Conservation (phyloP, 2,888 invertebrate species). For the Drosophila recens region DNA sequence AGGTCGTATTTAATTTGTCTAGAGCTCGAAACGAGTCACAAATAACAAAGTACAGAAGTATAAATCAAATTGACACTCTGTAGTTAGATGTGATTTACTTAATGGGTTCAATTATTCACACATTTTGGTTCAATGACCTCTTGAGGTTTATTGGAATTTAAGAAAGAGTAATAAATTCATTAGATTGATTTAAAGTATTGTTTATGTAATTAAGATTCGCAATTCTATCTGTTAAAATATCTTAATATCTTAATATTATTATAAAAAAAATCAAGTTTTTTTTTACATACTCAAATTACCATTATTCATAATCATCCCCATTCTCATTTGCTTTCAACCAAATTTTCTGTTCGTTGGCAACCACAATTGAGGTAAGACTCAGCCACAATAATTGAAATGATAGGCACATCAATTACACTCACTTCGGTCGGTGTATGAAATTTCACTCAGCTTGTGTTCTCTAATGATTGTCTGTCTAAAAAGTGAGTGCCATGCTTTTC, state of each 20-base stretch:
- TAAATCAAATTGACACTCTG: background rate
- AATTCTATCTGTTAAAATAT: too few species aligned
- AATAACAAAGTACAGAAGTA: background rate
- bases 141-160: background rate
- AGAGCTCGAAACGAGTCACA: background rate
- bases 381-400: constrained; percentile 29
- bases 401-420: background rate
- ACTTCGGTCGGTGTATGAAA: background rate
- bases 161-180: background rate
- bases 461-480: constrained; percentile 10
- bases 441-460: background rate
- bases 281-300: background rate
- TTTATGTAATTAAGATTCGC: too few species aligned
- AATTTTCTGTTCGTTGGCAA: constrained; percentile 1
- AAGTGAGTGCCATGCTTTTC: constrained; percentile 8
- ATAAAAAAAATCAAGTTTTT: too few species aligned
- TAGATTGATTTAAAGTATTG: too few species aligned
- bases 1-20: constrained; percentile 6
- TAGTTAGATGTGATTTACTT: constrained; percentile 1
- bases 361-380: constrained; percentile 15
- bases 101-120: background rate
- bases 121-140: background rate
- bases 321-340: background rate
- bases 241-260: too few species aligned
- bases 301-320: background rate